These are phyloP conservation scores for Acanthosepion pharaonis DNA, from an alignment of 2,888 invertebrate species.

Conservation along the genomic window DNA sequence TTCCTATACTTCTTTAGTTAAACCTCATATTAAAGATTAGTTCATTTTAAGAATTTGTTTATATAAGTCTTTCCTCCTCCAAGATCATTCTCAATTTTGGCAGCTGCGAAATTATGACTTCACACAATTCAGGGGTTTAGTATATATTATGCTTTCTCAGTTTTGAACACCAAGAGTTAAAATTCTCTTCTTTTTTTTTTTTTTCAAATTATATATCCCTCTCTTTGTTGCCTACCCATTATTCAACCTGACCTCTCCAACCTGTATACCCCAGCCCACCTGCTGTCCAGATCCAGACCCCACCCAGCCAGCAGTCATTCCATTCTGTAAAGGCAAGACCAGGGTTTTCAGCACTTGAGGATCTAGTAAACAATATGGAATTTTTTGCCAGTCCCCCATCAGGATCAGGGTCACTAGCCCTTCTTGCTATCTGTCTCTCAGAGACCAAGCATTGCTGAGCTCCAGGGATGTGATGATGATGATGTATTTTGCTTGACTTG, in stretches of 20 bases:
- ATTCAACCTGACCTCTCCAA: neutral
- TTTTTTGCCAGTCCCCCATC: neutral
- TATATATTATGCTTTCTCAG: no score
- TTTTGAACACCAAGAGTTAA: no score
- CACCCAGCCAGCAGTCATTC: neutral
- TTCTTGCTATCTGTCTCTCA: neutral
- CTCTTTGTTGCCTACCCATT: neutral
- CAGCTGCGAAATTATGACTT: no score
- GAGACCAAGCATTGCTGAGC: neutral
- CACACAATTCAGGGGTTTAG: no score
- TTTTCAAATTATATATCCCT: neutral
- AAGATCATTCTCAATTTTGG: no score
- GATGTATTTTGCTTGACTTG: neutral
- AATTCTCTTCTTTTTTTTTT: neutral
- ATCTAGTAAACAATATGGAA: slow-evolving; percentile 33
- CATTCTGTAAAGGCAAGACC: neutral
- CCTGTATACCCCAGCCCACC: neutral
- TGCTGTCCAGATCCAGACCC: neutral
- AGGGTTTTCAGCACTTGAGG: slow-evolving; percentile 23
- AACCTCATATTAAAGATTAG: no score
- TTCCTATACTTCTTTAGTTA: no score
- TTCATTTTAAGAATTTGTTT: no score
- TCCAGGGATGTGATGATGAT: neutral
- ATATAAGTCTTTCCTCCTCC: no score
- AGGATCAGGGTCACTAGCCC: neutral